Percentiles rank a stretch among this genome's conserved stretches.
These are phyloP conservation scores for Crypturellus undulatus DNA, from an alignment of 2,113 vertebrate species.

Conservation along the genomic window DNA sequence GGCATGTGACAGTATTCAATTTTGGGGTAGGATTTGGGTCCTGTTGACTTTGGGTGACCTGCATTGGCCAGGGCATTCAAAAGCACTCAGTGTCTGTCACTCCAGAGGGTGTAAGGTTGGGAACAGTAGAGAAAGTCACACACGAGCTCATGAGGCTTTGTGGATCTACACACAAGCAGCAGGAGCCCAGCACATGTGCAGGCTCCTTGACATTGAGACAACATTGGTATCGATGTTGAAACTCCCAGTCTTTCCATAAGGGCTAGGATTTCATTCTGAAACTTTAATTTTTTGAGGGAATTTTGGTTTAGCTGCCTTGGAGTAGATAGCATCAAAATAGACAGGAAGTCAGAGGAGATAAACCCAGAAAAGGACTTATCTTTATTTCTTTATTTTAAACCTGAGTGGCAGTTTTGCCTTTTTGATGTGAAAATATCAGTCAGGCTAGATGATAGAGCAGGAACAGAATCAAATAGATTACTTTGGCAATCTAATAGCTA, in stretches of 20 bases:
- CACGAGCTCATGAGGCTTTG: background rate
- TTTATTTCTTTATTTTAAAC: slow-evolving; percentile 51
- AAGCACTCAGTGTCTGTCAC: background rate
- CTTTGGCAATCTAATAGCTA: background rate
- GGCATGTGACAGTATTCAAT: background rate
- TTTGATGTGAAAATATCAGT: slow-evolving; percentile 9
- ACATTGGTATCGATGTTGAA: background rate
- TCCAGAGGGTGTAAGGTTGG: background rate
- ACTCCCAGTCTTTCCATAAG: too few species aligned
- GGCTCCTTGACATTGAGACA: background rate
- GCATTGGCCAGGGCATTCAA: background rate
- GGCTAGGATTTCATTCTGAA: background rate
- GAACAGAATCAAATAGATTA: background rate
- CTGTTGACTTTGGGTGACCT: background rate
- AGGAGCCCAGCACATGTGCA: background rate
- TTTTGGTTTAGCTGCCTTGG: background rate
- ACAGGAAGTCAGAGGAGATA: slow-evolving; percentile 14
- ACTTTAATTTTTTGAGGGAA: background rate
- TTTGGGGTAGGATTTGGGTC: background rate
- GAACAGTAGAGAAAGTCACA: background rate
- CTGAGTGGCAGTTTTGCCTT: background rate
- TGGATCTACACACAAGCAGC: background rate
- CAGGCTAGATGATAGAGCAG: background rate
- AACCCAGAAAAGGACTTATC: background rate
- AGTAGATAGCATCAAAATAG: slow-evolving; percentile 18